Evolutionary conservation across 2,888 invertebrate species (phyloP).

Genomic region (Microctonus brassicae): DNA sequence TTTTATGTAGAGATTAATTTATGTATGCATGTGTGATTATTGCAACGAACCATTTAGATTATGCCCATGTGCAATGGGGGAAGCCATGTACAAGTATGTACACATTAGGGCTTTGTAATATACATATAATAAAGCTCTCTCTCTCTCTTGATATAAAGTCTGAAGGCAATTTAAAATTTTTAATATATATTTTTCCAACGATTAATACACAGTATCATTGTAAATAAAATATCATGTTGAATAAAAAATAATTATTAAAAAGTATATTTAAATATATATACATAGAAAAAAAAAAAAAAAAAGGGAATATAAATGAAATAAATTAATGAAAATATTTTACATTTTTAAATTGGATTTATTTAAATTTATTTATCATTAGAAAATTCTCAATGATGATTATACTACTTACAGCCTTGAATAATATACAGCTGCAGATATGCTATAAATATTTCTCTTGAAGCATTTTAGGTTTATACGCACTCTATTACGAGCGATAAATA

Average conservation of each 20-base stretch:
- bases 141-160: constrained; percentile 47
- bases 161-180: constrained; percentile 53
- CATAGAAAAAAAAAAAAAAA: not conserved
- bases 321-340: not conserved
- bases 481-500: not conserved
- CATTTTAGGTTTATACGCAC: not conserved
- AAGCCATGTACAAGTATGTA: constrained; percentile 10
- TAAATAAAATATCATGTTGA: not conserved
- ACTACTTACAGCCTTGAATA: not conserved
- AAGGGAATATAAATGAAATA: not conserved
- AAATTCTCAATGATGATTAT: not conserved
- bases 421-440: not conserved
- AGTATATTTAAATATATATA: not conserved
- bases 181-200: not conserved
- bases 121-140: constrained; percentile 61
- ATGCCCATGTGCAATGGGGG: not conserved
- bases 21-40: not conserved
- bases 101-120: constrained; percentile 54
- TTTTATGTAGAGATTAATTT: not conserved
- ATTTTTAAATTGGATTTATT: not conserved
- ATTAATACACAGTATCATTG: too few species aligned
- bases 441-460: not conserved
- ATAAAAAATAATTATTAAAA: not conserved
- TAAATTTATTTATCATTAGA: not conserved
- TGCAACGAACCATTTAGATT: not conserved